A percentile compares a stretch with the other conserved stretches of the same genome.
Conservation (phyloP, 2,888 invertebrate genomes). For the Cremastobaeus sp. region DNA sequence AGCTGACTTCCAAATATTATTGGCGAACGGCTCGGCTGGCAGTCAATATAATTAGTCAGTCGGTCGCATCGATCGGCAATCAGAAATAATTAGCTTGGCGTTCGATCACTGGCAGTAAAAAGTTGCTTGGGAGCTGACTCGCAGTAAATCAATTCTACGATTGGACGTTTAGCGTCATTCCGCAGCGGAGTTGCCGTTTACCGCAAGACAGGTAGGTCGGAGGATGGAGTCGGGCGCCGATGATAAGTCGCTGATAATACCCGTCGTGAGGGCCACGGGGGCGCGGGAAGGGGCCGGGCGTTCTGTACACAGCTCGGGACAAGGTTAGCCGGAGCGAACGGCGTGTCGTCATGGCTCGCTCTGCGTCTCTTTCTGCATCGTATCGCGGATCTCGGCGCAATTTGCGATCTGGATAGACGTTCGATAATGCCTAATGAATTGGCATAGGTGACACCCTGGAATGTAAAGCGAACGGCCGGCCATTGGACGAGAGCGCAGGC, state of each 20-base stretch:
- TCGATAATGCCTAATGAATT: conserved; percentile 64
- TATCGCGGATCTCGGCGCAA: conserved; percentile 52
- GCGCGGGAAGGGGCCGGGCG: conserved; percentile 8
- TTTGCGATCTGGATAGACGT: conserved; percentile 61
- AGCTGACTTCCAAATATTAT: conserved; percentile 41
- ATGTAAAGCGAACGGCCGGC: conserved; percentile 65
- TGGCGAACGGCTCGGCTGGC: conserved; percentile 8
- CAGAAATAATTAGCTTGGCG: conserved; percentile 54
- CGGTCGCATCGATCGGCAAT: conserved; percentile 39
- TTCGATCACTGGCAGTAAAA: conserved; percentile 55
- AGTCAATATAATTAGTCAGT: conserved; percentile 50
- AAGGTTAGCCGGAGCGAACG: conserved; percentile 41
- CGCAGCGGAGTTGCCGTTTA: conserved; percentile 30
- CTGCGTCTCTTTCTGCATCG: conserved; percentile 49
- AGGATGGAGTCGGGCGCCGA: conserved; percentile 51
- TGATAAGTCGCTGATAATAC: conserved; percentile 59
- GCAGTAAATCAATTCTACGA: conserved; percentile 58
- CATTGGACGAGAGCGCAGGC: conserved; percentile 70
- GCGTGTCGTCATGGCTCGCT: conserved; percentile 43
- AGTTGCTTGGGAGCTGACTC: conserved; percentile 25
- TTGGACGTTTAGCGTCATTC: conserved; percentile 57
- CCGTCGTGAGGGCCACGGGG: conserved; percentile 16
- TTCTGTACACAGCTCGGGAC: conserved; percentile 23
- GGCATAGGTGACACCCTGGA: conserved; percentile 63
- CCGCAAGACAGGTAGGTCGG: conserved; percentile 57